These are phyloP conservation scores for Chionomys nivalis DNA, from an alignment of 2,113 vertebrate species.

Conservation along the genomic window DNA sequence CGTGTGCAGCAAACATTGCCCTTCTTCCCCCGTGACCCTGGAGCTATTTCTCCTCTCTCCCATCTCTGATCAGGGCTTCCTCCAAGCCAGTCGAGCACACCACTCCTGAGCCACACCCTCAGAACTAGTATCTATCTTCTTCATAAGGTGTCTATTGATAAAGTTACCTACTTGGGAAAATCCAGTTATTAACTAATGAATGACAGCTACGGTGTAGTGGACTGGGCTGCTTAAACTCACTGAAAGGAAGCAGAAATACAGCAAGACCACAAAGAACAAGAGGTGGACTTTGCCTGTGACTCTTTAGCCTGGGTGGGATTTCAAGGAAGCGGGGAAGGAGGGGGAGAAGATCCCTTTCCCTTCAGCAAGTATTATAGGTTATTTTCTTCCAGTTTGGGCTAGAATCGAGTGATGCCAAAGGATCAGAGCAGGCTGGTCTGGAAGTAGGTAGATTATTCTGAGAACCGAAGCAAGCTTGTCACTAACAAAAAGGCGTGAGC, in stretches of 20 bases:
- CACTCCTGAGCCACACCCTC: neutral
- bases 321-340: neutral
- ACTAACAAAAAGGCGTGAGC: neutral
- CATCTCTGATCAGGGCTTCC: neutral
- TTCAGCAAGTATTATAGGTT: neutral
- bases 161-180: neutral
- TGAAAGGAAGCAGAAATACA: neutral
- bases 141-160: neutral
- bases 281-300: neutral
- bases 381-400: neutral
- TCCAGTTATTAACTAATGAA: neutral
- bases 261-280: neutral
- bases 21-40: fast-evolving
- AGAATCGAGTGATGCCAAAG: neutral
- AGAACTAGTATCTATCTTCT: neutral
- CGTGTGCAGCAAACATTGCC: no score
- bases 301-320: neutral
- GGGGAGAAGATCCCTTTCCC: neutral
- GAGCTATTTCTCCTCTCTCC: neutral
- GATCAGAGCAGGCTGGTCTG: neutral
- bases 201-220: neutral
- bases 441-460: slow-evolving; percentile 5
- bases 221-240: neutral
- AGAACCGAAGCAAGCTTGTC: neutral
- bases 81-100: no score